Evolutionary conservation across 1,140 invertebrate genomes (phyloP).

Genomic region (Drosophila rufa): DNA sequence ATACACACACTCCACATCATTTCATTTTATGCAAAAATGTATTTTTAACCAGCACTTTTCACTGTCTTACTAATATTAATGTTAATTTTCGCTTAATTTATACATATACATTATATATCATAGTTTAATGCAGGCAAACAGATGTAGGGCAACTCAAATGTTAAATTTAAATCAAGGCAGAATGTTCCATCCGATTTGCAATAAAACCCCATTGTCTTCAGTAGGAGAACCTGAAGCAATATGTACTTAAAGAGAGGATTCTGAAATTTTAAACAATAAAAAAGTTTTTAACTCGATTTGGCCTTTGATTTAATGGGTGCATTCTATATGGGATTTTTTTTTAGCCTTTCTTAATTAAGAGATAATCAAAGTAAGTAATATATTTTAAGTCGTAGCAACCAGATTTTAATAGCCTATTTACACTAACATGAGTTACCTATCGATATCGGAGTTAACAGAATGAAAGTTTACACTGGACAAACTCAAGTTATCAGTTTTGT

Average conservation of each 20-base stretch:
- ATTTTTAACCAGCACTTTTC: conserved; percentile 44
- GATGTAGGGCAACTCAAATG: conserved; percentile 38
- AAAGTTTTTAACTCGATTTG: conserved; percentile 61
- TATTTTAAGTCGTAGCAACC: not conserved
- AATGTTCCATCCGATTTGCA: conserved; percentile 42
- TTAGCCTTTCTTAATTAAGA: too few species aligned
- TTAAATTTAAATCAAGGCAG: conserved; percentile 27
- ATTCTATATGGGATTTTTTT: not conserved
- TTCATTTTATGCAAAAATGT: conserved; percentile 39
- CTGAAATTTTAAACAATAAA: conserved; percentile 75
- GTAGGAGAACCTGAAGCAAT: conserved; percentile 51
- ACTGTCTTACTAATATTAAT: conserved; percentile 50
- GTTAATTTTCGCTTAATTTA: conserved; percentile 63
- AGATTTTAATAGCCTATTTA: not conserved
- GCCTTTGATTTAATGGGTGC: not conserved
- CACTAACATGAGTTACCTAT: too few species aligned
- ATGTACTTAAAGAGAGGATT: conserved; percentile 73
- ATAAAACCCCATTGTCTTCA: conserved; percentile 38
- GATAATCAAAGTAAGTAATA: not conserved
- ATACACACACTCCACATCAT: conserved; percentile 38
- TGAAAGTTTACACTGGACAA: too few species aligned
- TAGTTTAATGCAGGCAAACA: conserved; percentile 47
- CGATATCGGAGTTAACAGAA: too few species aligned
- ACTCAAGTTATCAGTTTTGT: too few species aligned
- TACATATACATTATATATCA: conserved; percentile 48